phyloP scores from a whole-genome alignment of 2,888 invertebrate genomes.

The Acleris literana region DNA sequence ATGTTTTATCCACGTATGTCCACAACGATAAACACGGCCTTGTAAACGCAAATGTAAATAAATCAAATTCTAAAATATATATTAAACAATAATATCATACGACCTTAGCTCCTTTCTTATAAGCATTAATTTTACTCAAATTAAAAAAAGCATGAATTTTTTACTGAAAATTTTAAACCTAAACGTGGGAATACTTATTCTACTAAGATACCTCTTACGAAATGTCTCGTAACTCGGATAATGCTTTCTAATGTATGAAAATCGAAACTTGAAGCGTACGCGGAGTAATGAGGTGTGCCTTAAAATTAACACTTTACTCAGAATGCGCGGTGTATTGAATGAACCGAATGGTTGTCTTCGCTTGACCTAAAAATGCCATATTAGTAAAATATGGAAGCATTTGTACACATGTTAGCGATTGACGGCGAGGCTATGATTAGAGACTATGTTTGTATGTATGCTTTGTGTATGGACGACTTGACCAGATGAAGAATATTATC shows the following conservation, averaged over 20 bases:
- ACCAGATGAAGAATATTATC: no score
- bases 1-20: no score
- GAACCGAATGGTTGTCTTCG: conserved; percentile 3
- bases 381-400: conserved; percentile 19
- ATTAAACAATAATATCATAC: no score
- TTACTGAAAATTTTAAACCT: no score
- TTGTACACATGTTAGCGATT: conserved; percentile 23
- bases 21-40: no score
- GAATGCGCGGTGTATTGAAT: neutral
- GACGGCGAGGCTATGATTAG: neutral
- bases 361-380: conserved; percentile 30
- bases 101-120: no score
- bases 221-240: conserved; percentile 14
- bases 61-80: no score
- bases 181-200: neutral
- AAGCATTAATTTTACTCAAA: no score
- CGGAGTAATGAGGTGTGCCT: conserved; percentile 11
- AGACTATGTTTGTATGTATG: neutral
- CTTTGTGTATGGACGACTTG: neutral
- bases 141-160: no score
- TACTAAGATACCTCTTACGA: conserved; percentile 10
- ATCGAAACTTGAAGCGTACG: conserved; percentile 7
- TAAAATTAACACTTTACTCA: conserved; percentile 18
- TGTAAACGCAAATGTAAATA: no score
- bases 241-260: conserved; percentile 24